Evolutionary conservation across 2,888 invertebrate genomes (phyloP).

Genomic region (Apantesis nais): DNA sequence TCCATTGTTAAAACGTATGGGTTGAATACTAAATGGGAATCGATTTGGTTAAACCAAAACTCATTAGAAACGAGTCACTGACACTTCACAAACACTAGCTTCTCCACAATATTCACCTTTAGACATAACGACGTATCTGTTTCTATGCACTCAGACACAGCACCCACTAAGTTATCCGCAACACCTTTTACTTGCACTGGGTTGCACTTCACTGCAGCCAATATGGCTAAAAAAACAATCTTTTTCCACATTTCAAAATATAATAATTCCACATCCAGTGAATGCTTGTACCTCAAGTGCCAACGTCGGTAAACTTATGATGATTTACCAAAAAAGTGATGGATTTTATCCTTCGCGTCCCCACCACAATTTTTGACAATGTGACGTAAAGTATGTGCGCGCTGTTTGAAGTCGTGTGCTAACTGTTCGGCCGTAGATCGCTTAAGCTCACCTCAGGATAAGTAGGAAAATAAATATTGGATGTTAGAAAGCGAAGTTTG

Average conservation of each 20-base stretch:
- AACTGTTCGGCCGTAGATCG: conserved; percentile 66
- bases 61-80: conserved; percentile 56
- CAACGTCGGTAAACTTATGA: conserved; percentile 77
- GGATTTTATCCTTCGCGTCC: conserved; percentile 81
- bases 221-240: conserved; percentile 67
- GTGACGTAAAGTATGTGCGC: conserved; percentile 74
- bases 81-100: conserved; percentile 52
- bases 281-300: conserved; percentile 63
- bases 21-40: conserved; percentile 31
- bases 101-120: conserved; percentile 83
- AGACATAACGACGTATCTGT: conserved; percentile 86
- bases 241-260: conserved; percentile 71
- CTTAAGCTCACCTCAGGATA: conserved; percentile 73
- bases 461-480: conserved; percentile 84
- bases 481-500: conserved; percentile 83
- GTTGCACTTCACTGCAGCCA: conserved; percentile 72
- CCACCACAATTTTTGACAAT: conserved; percentile 68
- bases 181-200: conserved; percentile 75
- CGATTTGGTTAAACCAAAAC: conserved; percentile 22
- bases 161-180: conserved; percentile 77
- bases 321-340: conserved; percentile 79
- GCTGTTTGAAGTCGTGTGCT: conserved; percentile 71
- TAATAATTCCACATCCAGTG: conserved; percentile 40
- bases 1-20: conserved; percentile 26
- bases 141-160: conserved; percentile 85